Percentiles rank a stretch among this genome's conserved stretches.
These are phyloP conservation scores for Sminthurinus aureus DNA, from an alignment of 2,888 invertebrate genomes.

Conservation along the genomic window DNA sequence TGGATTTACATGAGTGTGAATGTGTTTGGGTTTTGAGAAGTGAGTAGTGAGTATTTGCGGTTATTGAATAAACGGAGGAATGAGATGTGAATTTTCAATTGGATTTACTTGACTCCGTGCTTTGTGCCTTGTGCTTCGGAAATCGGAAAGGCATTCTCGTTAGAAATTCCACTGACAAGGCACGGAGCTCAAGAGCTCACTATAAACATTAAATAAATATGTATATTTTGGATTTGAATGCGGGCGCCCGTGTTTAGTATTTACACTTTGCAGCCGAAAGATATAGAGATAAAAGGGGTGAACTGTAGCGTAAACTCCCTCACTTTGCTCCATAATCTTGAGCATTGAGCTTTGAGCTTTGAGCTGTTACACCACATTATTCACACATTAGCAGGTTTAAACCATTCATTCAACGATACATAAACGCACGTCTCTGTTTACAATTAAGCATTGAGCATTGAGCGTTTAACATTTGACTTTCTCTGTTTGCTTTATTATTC, in stretches of 20 bases:
- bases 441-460: too few species aligned
- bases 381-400: background rate
- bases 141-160: background rate
- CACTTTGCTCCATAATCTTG: too few species aligned
- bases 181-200: background rate
- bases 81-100: conserved; percentile 18
- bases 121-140: background rate
- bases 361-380: background rate
- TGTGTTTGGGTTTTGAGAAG: too few species aligned
- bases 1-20: background rate
- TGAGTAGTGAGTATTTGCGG: background rate
- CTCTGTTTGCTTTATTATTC: background rate
- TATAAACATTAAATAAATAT: background rate
- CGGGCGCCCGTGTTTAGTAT: background rate
- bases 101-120: background rate
- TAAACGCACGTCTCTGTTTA: too few species aligned
- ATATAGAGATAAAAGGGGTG: too few species aligned
- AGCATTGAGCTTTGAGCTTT: background rate
- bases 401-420: too few species aligned
- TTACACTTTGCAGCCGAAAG: background rate
- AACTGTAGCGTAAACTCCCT: too few species aligned
- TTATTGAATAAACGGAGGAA: background rate
- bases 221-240: background rate
- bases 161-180: background rate
- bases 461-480: background rate